Base-by-base conservation (phyloP, 2,797 vertebrate genomes). In the Phrynocephalus vlangalii region DNA sequence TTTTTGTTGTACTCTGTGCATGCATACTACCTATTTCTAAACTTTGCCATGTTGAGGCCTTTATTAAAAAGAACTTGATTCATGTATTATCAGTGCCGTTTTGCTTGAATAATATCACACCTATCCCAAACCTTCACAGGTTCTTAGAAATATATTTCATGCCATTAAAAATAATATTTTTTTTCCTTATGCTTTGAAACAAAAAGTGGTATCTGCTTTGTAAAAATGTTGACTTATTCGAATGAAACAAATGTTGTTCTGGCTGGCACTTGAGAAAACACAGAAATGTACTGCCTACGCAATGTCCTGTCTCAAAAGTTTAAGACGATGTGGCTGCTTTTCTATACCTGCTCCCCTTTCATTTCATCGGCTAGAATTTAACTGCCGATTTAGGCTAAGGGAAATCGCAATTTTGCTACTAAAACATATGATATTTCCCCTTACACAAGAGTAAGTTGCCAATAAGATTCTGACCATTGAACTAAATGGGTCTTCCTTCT, bases 11-110 rank as follows among this genome's bases (percentile, higher is more conserved):
- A 97, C 94, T 96, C 95, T 97, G 95, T 97, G 97, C 97, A 97
- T 97, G 96, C 96, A 97, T 95, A 97, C 96, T 97, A 97, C 97
- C 97, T 97, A 97, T 97, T 97, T 97, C 97, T 97, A 97, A 97
- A 97, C 96, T 96, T 96, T 97, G 96, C 96, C 96, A 97, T 96
- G 96, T 93, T 95, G 97, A 95, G 96, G 96, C 96, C 96, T 97
- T 97, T 97, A 96, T 97, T 97, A 97, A 97, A 91, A 95, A 96
- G 97, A 91, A 95, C 95, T 96, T 97, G 95, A 95, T 97, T 97
- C 96, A 92, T 97, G 97, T 97, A 97, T 96, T 96, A 96, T 93
- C 96, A 96, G 97, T 97, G 96, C 94, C 96, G 95, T 96, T 97
- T 97, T 97, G 96, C 96, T 97, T 97, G 97, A 96, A 96, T 87